A percentile compares a stretch with the other conserved stretches of the same genome.
Evolutionary conservation across 1,140 invertebrate species (phyloP).

Genomic region (Diabrotica virgifera): DNA sequence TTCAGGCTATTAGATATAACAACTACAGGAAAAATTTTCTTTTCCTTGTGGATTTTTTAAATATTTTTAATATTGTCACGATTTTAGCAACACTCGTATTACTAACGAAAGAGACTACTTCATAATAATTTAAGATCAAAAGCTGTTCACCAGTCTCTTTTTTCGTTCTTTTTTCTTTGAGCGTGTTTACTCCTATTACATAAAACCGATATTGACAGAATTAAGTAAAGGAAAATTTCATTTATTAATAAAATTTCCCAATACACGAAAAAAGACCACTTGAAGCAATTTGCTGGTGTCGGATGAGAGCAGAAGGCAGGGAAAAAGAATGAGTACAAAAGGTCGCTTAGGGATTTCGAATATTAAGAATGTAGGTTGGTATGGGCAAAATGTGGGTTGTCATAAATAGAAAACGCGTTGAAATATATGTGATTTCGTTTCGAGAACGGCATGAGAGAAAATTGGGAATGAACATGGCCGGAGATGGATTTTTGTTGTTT

Average conservation of each 20-base stretch:
- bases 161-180: no score
- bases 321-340: constrained; percentile 29
- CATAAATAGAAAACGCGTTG: constrained; percentile 37
- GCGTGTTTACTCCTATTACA: no score
- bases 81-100: no score
- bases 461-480: constrained; percentile 24
- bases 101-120: no score
- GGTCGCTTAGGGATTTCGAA: constrained; percentile 29
- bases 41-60: no score
- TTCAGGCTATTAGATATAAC: no score
- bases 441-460: constrained; percentile 27
- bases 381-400: constrained; percentile 30
- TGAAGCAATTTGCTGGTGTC: constrained; percentile 30
- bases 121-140: no score
- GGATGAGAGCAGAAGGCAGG: constrained; percentile 26
- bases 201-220: no score
- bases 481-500: not conserved
- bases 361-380: constrained; percentile 32
- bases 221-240: constrained; percentile 23
- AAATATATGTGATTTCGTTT: constrained; percentile 38
- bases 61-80: no score
- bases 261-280: constrained; percentile 25
- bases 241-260: constrained; percentile 28
- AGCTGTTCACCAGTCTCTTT: no score
- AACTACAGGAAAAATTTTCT: no score